These are phyloP conservation scores for Rhodeus uyekii DNA, from an alignment of 2,797 vertebrate species.

Conservation along the genomic window DNA sequence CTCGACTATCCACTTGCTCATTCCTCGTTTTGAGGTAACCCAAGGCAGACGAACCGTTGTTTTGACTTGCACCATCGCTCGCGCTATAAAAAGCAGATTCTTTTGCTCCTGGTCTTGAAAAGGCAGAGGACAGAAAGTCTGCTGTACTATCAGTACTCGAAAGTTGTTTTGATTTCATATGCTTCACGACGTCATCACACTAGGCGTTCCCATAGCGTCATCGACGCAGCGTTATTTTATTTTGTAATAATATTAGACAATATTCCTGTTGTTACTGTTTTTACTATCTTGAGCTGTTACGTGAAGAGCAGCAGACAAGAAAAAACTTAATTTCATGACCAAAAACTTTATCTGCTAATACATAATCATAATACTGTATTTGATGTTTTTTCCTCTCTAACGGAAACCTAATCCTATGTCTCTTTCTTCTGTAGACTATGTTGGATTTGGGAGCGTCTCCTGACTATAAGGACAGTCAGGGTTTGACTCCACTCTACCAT, in stretches of 20 bases:
- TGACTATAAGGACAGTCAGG: slow-evolving; percentile 86
- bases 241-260: neutral
- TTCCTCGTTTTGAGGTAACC: too few species aligned
- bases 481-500: slow-evolving; percentile 85
- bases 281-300: neutral
- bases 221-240: too few species aligned
- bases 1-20: too few species aligned
- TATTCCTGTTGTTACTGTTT: neutral
- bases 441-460: slow-evolving; percentile 86
- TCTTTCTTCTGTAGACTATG: slow-evolving; percentile 73
- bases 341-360: neutral
- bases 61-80: too few species aligned
- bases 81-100: too few species aligned
- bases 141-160: too few species aligned
- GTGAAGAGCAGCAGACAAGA: neutral
- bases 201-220: too few species aligned
- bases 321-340: neutral
- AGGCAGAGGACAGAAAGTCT: too few species aligned
- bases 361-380: neutral
- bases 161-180: too few species aligned
- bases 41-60: too few species aligned
- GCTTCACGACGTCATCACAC: too few species aligned
- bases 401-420: neutral
- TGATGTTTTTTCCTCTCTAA: neutral
- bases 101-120: too few species aligned